These are phyloP conservation scores for Cephus sareptanus DNA, from an alignment of 2,888 invertebrate genomes.

Conservation along the genomic window DNA sequence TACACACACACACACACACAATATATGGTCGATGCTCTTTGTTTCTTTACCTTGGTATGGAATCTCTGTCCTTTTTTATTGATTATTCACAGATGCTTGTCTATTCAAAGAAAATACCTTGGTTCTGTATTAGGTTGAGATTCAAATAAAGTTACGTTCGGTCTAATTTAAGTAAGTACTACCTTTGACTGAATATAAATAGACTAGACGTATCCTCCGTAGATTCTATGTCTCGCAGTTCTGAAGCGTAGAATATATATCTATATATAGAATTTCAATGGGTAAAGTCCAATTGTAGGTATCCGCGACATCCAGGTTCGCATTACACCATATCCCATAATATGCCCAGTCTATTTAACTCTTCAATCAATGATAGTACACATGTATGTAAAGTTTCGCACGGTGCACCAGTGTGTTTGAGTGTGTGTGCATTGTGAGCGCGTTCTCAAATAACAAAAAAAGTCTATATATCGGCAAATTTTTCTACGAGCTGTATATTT, in stretches of 20 bases:
- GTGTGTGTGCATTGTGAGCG: neutral
- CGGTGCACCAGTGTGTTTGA: constrained; percentile 30
- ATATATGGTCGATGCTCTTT: neutral
- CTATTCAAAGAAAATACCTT: neutral
- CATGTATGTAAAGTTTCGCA: neutral
- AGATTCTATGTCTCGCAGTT: no score
- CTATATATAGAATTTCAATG: no score
- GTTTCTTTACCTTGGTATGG: neutral
- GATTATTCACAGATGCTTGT: neutral
- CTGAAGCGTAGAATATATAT: neutral
- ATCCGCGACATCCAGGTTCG: no score
- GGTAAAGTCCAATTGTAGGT: no score
- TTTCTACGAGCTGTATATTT: constrained; percentile 46
- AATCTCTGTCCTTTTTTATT: neutral
- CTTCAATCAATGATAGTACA: neutral
- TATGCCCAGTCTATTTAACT: no score
- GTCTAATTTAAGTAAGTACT: neutral
- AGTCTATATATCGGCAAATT: constrained; percentile 26
- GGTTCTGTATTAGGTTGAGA: neutral
- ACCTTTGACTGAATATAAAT: no score
- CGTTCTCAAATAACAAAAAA: neutral
- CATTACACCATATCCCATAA: no score
- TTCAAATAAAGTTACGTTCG: neutral
- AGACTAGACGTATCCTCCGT: no score
- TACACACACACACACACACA: neutral